Evolutionary conservation across 2,888 invertebrate genomes (phyloP).

Genomic region (Blastobasis adustella): DNA sequence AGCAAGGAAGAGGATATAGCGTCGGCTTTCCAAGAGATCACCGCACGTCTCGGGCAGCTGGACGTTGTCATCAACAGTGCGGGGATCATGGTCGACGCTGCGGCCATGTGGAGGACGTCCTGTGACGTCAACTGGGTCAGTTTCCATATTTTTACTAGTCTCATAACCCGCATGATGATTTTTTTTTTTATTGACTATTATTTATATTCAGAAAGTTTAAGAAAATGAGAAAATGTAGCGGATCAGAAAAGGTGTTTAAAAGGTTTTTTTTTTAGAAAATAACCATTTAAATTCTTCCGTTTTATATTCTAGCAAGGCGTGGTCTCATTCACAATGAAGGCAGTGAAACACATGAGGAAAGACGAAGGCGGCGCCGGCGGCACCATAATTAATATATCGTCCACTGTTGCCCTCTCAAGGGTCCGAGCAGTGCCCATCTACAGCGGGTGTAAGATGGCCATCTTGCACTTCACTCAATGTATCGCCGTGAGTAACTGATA

Average conservation of each 20-base stretch:
- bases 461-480: slow-evolving; percentile 53
- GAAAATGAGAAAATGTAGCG: too few relatives aligned
- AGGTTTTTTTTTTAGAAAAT: too few relatives aligned
- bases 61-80: slow-evolving; percentile 45
- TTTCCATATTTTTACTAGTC: neutral
- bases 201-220: too few relatives aligned
- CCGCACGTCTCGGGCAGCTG: slow-evolving; percentile 24
- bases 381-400: slow-evolving; percentile 51
- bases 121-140: slow-evolving; percentile 37
- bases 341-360: slow-evolving; percentile 47
- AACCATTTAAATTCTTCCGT: too few relatives aligned
- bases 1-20: slow-evolving; percentile 30
- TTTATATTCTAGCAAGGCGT: slow-evolving; percentile 46
- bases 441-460: slow-evolving; percentile 51
- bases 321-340: slow-evolving; percentile 54
- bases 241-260: too few relatives aligned
- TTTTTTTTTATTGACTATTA: too few relatives aligned
- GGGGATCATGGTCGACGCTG: slow-evolving; percentile 36
- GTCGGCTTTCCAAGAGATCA: slow-evolving; percentile 26
- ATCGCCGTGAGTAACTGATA: slow-evolving; percentile 34
- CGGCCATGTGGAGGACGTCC: slow-evolving; percentile 30
- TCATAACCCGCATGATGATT: too few relatives aligned
- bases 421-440: slow-evolving; percentile 48
- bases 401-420: slow-evolving; percentile 44
- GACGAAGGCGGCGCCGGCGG: slow-evolving; percentile 55